Evolutionary conservation across 2,888 invertebrate species (phyloP).

Genomic region (Tolmerus cingulatus): DNA sequence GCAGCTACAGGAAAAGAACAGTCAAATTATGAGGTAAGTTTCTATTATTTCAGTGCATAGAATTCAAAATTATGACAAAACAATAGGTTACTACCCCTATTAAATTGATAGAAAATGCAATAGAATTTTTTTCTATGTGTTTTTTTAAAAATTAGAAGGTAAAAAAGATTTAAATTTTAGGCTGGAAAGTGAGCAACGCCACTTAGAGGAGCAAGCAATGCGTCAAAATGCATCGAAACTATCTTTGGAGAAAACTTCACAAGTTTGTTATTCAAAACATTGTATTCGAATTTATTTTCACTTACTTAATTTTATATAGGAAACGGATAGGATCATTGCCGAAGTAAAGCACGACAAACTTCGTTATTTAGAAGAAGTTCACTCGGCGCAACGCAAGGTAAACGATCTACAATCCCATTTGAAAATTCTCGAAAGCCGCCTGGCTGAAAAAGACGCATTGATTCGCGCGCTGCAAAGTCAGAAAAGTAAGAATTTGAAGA

Average conservation of each 20-base stretch:
- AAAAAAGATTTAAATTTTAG: slow-evolving; percentile 51
- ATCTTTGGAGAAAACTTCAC: slow-evolving; percentile 63
- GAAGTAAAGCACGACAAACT: slow-evolving; percentile 87
- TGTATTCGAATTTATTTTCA: slow-evolving; percentile 20
- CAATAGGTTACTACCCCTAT: too few species aligned
- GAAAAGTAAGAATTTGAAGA: slow-evolving; percentile 49
- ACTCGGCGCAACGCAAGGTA: slow-evolving; percentile 84
- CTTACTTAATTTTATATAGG: slow-evolving; percentile 65
- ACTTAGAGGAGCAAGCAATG: slow-evolving; percentile 81
- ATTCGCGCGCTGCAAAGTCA: slow-evolving; percentile 86
- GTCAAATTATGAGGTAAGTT: slow-evolving; percentile 68
- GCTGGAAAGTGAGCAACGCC: slow-evolving; percentile 84
- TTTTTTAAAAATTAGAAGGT: too few species aligned
- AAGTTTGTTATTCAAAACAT: slow-evolving; percentile 36
- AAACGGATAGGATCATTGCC: slow-evolving; percentile 84
- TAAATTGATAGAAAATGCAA: too few species aligned
- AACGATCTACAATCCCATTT: slow-evolving; percentile 86
- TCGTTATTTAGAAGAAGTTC: slow-evolving; percentile 87
- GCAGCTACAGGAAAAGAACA: slow-evolving; percentile 73
- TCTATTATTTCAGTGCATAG: too few species aligned
- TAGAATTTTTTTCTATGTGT: too few species aligned
- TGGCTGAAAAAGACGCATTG: slow-evolving; percentile 90
- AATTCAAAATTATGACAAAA: too few species aligned
- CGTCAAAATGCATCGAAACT: slow-evolving; percentile 84
- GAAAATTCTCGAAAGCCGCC: slow-evolving; percentile 85